A percentile compares a stretch with the other conserved stretches of the same genome.
Conservation (phyloP, 2,113 vertebrate species). For the Riparia riparia region DNA sequence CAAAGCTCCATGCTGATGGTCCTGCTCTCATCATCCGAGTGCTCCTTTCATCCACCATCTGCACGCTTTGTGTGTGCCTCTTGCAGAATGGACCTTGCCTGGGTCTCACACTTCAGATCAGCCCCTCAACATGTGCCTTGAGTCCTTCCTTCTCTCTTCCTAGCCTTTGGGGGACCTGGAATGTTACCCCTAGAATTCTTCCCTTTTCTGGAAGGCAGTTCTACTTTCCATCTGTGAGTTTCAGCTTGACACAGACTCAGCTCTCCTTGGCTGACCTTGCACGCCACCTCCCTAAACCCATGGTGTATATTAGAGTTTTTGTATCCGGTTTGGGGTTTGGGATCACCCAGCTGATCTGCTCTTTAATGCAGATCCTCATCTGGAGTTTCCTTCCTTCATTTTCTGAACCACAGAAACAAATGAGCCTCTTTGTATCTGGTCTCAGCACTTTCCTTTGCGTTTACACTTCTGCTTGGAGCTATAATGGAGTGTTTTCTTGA, state of each 20-base stretch:
- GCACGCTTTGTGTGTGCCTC: neutral
- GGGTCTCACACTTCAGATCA: rapidly evolving
- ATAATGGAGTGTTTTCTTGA: neutral
- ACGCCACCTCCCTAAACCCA: rapidly evolving
- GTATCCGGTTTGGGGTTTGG: neutral
- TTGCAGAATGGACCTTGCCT: neutral
- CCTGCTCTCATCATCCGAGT: rapidly evolving
- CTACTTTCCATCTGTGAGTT: neutral
- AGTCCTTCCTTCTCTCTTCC: neutral
- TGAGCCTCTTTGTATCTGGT: neutral
- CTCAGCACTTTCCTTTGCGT: neutral
- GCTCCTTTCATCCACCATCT: neutral
- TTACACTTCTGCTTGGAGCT: neutral
- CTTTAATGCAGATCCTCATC: neutral
- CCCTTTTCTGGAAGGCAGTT: neutral
- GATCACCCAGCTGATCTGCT: neutral
- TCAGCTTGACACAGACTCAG: neutral
- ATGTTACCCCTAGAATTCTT: neutral
- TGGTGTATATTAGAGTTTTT: neutral
- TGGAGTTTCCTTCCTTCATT: neutral
- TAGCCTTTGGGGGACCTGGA: neutral
- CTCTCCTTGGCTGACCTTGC: neutral
- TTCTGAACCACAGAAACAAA: neutral
- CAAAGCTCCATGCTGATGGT: rapidly evolving
- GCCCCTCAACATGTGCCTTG: neutral